Evolutionary conservation across 2,888 invertebrate genomes (phyloP), one percentile per base, ranked within the genome.

Genomic region (Nomada ferruginata): DNA sequence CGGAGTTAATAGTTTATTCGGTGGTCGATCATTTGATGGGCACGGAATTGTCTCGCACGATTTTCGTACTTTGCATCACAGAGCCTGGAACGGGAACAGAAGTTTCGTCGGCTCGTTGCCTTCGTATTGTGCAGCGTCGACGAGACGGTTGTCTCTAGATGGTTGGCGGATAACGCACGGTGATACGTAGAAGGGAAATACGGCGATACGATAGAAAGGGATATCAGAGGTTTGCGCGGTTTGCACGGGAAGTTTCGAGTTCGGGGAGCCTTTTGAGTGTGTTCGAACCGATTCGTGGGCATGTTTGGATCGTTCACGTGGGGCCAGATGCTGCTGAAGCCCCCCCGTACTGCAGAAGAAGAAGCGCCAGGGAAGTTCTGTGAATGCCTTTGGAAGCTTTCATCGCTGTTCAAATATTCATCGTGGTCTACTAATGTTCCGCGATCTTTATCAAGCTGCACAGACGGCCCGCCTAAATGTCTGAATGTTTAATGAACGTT

Each of bases 371-470:
- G 0, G 42, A 63, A 64, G 64, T 76, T 69, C 55, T 18, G 2
- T 2, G 64, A 52, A 64, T 52, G 64, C n/a, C 63, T 64, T 53
- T 53, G 42, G 42, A 77, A 77, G 79, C 79, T 78, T 77, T 79
- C 79, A 79, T 26, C 15, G 11, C 15, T 42, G 15, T 23, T 79
- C 53, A 79, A 79, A 77, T 79, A 79, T 79, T 79, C 79, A 79
- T 76, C 36, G 18, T 5, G 10, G 69, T 63, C 79, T 60, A 23
- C 69, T 70, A 64, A 76, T 79, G 76, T 79, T 52, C 77, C 29
- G 20, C 69, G 57, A 76, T 76, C 69, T 42, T 42, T 64, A 57
- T 59, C 55, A 36, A 55, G 47, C 47, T 36, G 13, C 23, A 23
- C 13, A 61, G 52, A 29, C 44, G 11, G 59, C 50, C 44, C 11